Conservation (phyloP, 2,888 invertebrate species). For the Eudemis profundana region DNA sequence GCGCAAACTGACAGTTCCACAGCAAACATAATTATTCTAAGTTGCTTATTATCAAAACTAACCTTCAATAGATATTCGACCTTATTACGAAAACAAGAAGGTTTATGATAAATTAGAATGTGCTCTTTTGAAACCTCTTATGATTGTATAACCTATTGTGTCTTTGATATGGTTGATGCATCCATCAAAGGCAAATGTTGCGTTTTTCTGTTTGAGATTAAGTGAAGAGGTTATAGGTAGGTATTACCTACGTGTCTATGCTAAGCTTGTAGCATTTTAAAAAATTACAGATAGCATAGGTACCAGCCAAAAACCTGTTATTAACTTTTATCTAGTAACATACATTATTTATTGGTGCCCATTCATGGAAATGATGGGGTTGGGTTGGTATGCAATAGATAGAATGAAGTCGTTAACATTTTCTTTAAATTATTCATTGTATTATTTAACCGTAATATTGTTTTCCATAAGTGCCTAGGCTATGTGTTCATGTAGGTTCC, state of each 20-base stretch:
- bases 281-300: too few species aligned
- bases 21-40: slow-evolving; percentile 49
- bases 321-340: too few species aligned
- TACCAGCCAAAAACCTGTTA: too few species aligned
- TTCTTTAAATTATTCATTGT: too few species aligned
- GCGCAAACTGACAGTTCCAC: slow-evolving; percentile 66
- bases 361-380: too few species aligned
- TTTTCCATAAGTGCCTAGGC: too few species aligned
- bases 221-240: slow-evolving; percentile 17
- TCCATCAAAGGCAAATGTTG: slow-evolving; percentile 31
- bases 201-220: slow-evolving; percentile 26
- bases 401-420: too few species aligned
- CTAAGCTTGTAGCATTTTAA: too few species aligned
- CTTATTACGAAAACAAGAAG: slow-evolving; percentile 9
- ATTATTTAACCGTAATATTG: too few species aligned
- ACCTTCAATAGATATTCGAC: slow-evolving; percentile 42
- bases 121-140: slow-evolving; percentile 1
- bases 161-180: slow-evolving; percentile 19
- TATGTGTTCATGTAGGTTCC: too few species aligned
- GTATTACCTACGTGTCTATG: background rate
- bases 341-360: too few species aligned
- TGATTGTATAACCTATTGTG: slow-evolving; percentile 35
- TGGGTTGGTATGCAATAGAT: too few species aligned
- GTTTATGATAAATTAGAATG: background rate
- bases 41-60: slow-evolving; percentile 51